phyloP scores from a whole-genome alignment of 2,113 vertebrate species.

The Eira barbara region DNA sequence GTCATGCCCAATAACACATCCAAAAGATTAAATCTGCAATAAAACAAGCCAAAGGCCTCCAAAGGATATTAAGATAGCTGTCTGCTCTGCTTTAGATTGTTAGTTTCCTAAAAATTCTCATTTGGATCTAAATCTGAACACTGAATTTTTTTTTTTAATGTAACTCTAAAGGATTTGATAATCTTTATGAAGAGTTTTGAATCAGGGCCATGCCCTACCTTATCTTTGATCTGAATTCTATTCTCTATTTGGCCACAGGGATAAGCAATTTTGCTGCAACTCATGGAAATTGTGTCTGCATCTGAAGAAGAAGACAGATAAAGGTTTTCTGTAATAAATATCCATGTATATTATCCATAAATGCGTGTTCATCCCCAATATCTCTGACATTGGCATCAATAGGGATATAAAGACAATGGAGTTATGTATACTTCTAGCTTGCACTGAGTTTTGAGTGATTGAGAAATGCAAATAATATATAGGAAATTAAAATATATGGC shows the following conservation, averaged over 20 bases:
- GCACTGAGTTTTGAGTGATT: background rate
- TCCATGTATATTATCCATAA: background rate
- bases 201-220: background rate
- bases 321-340: background rate
- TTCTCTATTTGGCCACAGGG: background rate
- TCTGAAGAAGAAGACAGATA: background rate
- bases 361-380: background rate
- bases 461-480: background rate
- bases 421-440: background rate
- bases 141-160: background rate
- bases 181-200: background rate
- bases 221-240: constrained; percentile 29
- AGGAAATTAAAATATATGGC: background rate
- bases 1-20: constrained; percentile 45
- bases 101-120: background rate
- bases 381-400: background rate
- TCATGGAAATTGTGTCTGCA: background rate
- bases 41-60: constrained; percentile 30
- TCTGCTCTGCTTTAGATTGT: background rate
- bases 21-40: constrained; percentile 55
- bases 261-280: background rate
- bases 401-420: background rate
- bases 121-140: constrained; percentile 4
- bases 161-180: background rate
- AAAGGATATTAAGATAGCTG: constrained; percentile 5